A percentile compares a stretch with the other conserved stretches of the same genome.
These are phyloP conservation scores for Hydractinia echinata DNA, from an alignment of 30 jellyfish, hydroid and myxozoan species.

Conservation along the genomic window DNA sequence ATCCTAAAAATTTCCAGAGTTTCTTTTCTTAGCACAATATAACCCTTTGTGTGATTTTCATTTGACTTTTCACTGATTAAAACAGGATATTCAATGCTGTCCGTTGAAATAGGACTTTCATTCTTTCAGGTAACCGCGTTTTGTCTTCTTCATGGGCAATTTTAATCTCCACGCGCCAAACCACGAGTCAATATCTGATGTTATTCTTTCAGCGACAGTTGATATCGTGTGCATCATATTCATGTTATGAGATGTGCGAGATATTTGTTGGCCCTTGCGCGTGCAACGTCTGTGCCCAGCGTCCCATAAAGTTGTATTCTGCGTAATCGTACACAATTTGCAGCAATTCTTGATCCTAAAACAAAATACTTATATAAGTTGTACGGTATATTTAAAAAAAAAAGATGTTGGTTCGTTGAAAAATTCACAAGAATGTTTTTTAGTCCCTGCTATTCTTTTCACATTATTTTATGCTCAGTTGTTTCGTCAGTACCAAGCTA, in stretches of 20 bases:
- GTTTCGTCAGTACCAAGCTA: too few relatives aligned
- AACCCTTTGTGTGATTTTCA: conserved; percentile 62
- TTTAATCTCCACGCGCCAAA: conserved; percentile 61
- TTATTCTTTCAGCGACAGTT: conserved; percentile 55
- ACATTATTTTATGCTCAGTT: too few relatives aligned
- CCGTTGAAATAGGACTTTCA: background rate
- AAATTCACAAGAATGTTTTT: too few relatives aligned
- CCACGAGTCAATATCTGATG: conserved; percentile 83
- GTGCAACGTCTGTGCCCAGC: conserved; percentile 59
- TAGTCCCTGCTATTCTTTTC: too few relatives aligned
- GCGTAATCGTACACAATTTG: conserved; percentile 66
- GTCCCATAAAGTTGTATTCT: conserved; percentile 45
- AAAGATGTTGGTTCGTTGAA: too few relatives aligned
- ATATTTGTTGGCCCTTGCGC: conserved; percentile 80
- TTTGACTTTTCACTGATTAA: conserved; percentile 49
- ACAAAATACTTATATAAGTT: too few relatives aligned
- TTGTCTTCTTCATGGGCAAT: conserved; percentile 4
- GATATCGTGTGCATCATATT: conserved; percentile 55
- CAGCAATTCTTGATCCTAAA: conserved; percentile 40
- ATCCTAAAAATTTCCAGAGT: conserved; percentile 33
- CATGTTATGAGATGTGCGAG: conserved; percentile 38
- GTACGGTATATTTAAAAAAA: too few relatives aligned
- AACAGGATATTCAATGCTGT: conserved; percentile 24
- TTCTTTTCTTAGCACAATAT: conserved; percentile 30
- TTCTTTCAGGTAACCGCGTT: conserved; percentile 11